Conservation (phyloP, 2,888 invertebrate genomes). For the Pachycephus smyrnensis region DNA sequence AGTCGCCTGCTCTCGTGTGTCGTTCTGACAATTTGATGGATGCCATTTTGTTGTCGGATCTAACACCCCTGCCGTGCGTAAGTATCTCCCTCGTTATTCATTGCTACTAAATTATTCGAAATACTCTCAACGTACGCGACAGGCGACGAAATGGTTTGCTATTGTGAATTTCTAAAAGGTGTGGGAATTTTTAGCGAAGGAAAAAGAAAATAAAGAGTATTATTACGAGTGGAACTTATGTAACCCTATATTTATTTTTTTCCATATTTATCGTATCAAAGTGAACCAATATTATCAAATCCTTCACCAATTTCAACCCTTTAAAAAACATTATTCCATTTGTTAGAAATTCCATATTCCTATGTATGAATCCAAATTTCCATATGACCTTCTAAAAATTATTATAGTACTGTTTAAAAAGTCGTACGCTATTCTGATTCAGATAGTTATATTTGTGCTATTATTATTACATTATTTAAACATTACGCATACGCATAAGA, state of each 20-base stretch:
- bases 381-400: too few relatives aligned
- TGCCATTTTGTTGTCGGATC: background rate
- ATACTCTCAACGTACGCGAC: background rate
- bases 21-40: constrained; percentile 5
- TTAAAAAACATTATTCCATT: too few relatives aligned
- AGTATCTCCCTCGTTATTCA: background rate
- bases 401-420: too few relatives aligned
- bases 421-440: too few relatives aligned
- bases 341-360: too few relatives aligned
- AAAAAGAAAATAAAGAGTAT: background rate
- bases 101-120: background rate
- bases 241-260: background rate
- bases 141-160: background rate
- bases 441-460: too few relatives aligned
- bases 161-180: background rate
- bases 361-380: too few relatives aligned
- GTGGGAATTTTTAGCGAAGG: background rate
- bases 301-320: too few relatives aligned
- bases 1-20: background rate
- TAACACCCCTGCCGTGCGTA: background rate
- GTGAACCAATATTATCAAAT: too few relatives aligned
- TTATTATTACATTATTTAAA: too few relatives aligned
- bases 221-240: background rate
- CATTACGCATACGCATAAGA: too few relatives aligned
- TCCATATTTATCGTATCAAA: too few relatives aligned